Evolutionary conservation across 2,797 vertebrate genomes (phyloP), one percentile per base, ranked within the genome.

Genomic region (Hippocampus kuda): DNA sequence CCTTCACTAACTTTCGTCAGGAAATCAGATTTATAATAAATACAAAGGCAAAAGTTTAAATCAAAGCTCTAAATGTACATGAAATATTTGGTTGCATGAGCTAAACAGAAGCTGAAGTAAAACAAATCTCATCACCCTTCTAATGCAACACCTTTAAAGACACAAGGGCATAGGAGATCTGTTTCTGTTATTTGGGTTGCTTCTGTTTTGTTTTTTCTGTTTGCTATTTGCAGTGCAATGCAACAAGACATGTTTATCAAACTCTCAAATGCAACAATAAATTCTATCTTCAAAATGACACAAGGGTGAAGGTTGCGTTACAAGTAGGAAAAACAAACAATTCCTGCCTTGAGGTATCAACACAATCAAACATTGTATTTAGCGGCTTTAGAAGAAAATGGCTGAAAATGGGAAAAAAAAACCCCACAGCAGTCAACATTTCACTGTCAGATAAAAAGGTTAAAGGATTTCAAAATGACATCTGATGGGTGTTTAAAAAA

Each of bases 321-420:
- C 60, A 62, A 62, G 30, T 41, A 62, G 18, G 34, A n/a, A 62
- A 57, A 57, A 26, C 30, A 61, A 61, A 63, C 20, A 42, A 22
- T 41, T 20, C 16, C 1, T n/a, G 3, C 41, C 41, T 64, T 22
- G 38, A 64, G 61, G 22, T 44, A 64, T 64, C 61, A 42, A 12
- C 20, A 44, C 22, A 42, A 44, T 44, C 38, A 44, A 64, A 64
- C 61, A 42, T n/a, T 44, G n/a, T 22, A 64, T 64, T 64, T 64
- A 64, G 41, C 41, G 44, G 10, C n/a, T 64, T 42, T n/a, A 64
- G 38, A 42, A 44, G 22, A 64, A 63, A 42, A 64, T 27, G 24
- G 24, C 13, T 27, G 12, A 59, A 59, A 8, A 38, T 41, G 18
- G 7, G 41, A 62, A 38, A 62, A 20, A 44, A 12, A 27, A 38